A percentile compares a stretch with the other conserved stretches of the same genome.
Conservation (phyloP, 1,140 invertebrate genomes). For the Penaeus chinensis region DNA sequence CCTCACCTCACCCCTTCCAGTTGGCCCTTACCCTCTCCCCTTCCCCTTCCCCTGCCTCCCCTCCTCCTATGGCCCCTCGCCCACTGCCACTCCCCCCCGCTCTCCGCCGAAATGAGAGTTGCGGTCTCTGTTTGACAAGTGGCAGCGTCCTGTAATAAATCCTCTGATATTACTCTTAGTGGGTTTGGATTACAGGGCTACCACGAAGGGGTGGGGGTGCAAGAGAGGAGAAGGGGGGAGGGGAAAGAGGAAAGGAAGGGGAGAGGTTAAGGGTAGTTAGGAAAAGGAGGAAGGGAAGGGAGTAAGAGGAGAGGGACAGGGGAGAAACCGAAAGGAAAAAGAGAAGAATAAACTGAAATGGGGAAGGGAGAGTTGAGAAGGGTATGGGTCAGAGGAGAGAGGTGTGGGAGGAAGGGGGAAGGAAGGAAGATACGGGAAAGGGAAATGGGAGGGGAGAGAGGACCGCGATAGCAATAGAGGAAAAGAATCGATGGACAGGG, state of each 20-base stretch:
- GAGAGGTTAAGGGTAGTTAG: too few species aligned
- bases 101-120: constrained; percentile 2
- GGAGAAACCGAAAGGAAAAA: too few species aligned
- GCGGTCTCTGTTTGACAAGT: constrained; percentile 31
- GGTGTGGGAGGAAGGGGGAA: too few species aligned
- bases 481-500: too few species aligned
- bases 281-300: too few species aligned
- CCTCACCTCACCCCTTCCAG: not conserved
- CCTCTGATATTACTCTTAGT: constrained; percentile 35
- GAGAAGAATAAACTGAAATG: too few species aligned
- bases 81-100: not conserved
- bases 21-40: not conserved
- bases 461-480: too few species aligned
- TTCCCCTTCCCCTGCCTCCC: not conserved
- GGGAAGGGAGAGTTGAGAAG: too few species aligned
- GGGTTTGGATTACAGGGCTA: constrained; percentile 27
- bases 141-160: constrained; percentile 25
- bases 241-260: not conserved
- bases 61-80: not conserved
- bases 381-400: too few species aligned
- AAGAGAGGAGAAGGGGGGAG: not conserved
- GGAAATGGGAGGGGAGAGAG: too few species aligned
- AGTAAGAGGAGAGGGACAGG: too few species aligned
- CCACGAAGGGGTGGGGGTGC: not conserved
- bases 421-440: too few species aligned